Conservation (phyloP, 2,113 vertebrate genomes). For the Picathartes gymnocephalus region DNA sequence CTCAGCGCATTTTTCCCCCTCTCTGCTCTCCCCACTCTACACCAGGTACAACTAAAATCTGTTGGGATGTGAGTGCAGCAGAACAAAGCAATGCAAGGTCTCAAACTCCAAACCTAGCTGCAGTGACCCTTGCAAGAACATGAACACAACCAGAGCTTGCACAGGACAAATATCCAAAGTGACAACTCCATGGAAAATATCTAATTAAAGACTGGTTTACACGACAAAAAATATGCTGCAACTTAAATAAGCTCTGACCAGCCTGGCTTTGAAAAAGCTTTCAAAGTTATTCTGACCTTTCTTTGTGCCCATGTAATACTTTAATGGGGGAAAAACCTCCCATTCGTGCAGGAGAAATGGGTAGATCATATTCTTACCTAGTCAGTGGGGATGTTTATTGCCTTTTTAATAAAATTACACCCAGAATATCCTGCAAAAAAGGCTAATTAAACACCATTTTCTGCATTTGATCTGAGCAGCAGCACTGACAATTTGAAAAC, state of each 20-base stretch:
- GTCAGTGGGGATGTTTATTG: not conserved
- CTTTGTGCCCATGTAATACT: not conserved
- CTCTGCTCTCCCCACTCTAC: not conserved
- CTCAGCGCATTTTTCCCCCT: rapidly evolving
- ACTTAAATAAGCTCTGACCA: not conserved
- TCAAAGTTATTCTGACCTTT: not conserved
- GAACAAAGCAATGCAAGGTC: not conserved
- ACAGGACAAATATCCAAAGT: not conserved
- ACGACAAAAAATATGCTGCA: not conserved
- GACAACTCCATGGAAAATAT: not conserved
- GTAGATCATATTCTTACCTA: not conserved
- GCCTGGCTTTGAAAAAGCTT: not conserved
- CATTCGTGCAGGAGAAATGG: not conserved
- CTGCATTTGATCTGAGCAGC: not conserved
- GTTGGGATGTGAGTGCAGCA: rapidly evolving
- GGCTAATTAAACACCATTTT: not conserved
- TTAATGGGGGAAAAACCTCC: rapidly evolving
- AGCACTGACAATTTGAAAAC: not conserved
- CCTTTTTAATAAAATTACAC: not conserved
- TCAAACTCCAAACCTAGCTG: not conserved
- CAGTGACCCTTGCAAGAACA: not conserved
- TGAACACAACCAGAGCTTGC: not conserved
- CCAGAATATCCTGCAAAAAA: not conserved
- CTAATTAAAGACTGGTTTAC: not conserved
- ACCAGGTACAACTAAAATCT: rapidly evolving